Conservation (phyloP, 2,888 invertebrate species). For the Neoaliturus tenellus region DNA sequence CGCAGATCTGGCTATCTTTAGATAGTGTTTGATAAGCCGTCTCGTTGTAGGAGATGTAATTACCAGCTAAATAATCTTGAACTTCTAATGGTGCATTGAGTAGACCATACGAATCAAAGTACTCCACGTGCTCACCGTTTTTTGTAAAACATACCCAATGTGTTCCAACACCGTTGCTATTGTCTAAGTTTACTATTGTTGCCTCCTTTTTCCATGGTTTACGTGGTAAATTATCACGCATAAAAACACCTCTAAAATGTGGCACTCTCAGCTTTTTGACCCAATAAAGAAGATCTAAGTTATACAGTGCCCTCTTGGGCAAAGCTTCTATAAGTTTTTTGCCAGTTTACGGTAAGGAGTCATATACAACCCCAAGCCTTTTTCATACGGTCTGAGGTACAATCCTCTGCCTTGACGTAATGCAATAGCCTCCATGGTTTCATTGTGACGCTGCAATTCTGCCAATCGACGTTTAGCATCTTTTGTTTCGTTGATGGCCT, state of each 20-base stretch:
- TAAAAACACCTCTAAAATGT: slow-evolving; percentile 68
- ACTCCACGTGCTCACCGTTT: slow-evolving; percentile 66
- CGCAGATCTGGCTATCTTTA: neutral
- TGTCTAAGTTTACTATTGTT: slow-evolving; percentile 69
- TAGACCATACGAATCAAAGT: slow-evolving; percentile 70
- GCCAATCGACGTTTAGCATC: slow-evolving; percentile 67
- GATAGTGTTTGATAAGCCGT: neutral
- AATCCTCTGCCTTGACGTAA: slow-evolving; percentile 67
- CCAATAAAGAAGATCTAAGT: slow-evolving; percentile 64
- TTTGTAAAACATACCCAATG: slow-evolving; percentile 71
- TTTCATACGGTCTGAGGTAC: slow-evolving; percentile 53
- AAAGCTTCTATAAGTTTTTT: slow-evolving; percentile 61
- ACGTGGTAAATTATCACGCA: slow-evolving; percentile 70
- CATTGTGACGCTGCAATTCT: slow-evolving; percentile 69
- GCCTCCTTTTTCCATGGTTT: slow-evolving; percentile 65
- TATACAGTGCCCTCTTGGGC: slow-evolving; percentile 49
- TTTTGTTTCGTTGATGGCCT: slow-evolving; percentile 69
- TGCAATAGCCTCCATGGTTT: slow-evolving; percentile 70
- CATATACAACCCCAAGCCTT: slow-evolving; percentile 56
- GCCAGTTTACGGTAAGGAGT: slow-evolving; percentile 58
- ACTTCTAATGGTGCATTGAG: slow-evolving; percentile 67
- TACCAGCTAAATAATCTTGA: neutral
- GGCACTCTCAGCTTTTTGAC: slow-evolving; percentile 57
- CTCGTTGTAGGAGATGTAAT: neutral
- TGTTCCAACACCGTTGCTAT: slow-evolving; percentile 66